phyloP scores from a whole-genome alignment of 2,113 vertebrate genomes.

The Chaetodon auriga region DNA sequence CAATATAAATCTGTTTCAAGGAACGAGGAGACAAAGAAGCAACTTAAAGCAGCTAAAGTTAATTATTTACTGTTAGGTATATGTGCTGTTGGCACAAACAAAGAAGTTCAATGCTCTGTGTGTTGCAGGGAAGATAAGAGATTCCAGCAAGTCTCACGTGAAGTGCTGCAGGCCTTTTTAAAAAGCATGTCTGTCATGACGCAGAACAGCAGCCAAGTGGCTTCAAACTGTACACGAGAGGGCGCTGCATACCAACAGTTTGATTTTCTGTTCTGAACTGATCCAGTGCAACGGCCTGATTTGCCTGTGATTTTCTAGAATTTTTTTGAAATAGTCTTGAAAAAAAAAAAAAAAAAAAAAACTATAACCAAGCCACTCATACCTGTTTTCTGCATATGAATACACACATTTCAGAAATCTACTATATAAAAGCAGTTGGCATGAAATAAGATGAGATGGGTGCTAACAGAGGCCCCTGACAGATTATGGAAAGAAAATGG shows the following conservation, averaged over 20 bases:
- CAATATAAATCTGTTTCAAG: background rate
- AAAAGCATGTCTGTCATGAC: background rate
- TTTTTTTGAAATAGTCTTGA: background rate
- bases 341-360: too few relatives aligned
- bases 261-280: background rate
- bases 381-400: background rate
- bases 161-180: background rate
- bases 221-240: constrained; percentile 36
- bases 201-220: background rate
- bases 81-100: background rate
- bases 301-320: background rate
- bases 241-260: background rate
- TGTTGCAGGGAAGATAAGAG: background rate
- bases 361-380: background rate
- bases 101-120: too few relatives aligned
- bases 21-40: background rate
- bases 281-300: background rate
- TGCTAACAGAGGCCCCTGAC: background rate
- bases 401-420: background rate
- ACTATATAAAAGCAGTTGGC: background rate
- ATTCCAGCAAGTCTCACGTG: background rate
- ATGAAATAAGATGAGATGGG: background rate
- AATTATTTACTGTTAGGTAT: background rate
- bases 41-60: background rate
- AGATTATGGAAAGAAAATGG: background rate